Evolutionary conservation across 2,888 invertebrate genomes (phyloP), one percentile per base, ranked within the genome.

Genomic region (Erannis defoliaria): DNA sequence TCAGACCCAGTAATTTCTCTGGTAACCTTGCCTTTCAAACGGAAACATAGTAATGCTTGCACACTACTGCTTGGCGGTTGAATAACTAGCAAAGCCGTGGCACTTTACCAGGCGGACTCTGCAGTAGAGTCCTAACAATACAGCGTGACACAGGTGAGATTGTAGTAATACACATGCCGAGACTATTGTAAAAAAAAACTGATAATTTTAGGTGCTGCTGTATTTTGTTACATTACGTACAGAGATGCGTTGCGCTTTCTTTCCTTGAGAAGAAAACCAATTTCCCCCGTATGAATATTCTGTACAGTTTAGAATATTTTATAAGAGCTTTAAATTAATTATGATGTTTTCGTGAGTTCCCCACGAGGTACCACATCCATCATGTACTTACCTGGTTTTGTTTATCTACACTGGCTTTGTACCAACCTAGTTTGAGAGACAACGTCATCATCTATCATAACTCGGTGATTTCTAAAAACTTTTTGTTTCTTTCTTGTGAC

Each of bases 251-350:
- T 46, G 35, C 49, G 21, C 14, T 29, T 49, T 45, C 29, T 26
- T 49, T 37, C 35, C 14, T 35, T 10, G 10, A 35, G 35, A 21
- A 37, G 33, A 19, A 49, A 23, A 35, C 49, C 49, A 49, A 49
- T 49, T 37, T 49, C 38, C 37, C 37, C 10, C 6, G n/a, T 38
- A 29, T 51, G 35, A 51, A 51, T 51, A 51, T 51, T 51, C 18
- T 0, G 26, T 8, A 26, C 16, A 51, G 38, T 38, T 38, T 38
- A 38, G 50, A 38, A 51, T 49, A 49, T 51, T 38, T 51, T 38
- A 16, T 26, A 8, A 29, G 33, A 12, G 38, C 23, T 38, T 51
- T 51, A 38, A 38, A 51, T 38, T 51, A 51, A 51, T 51, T 38
- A 49, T 49, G 33, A 33, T 38, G 38, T 51, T 51, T 51, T 26